Percentiles rank a stretch among this genome's conserved stretches.
phyloP scores from a whole-genome alignment of 2,113 vertebrate species.

The Lota lota region DNA sequence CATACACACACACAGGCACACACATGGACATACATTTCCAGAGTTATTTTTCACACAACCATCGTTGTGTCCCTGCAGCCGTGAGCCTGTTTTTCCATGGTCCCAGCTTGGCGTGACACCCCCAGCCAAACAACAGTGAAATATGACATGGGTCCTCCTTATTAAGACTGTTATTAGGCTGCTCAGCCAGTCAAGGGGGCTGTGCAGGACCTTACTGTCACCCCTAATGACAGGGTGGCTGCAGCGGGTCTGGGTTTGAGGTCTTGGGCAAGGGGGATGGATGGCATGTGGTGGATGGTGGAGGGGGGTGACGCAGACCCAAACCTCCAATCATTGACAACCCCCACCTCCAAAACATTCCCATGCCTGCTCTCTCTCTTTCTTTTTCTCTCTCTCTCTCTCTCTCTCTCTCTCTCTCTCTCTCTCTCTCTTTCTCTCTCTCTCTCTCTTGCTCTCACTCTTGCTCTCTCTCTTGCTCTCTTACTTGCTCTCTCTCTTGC shows the following conservation, averaged over 20 bases:
- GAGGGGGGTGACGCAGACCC: not conserved
- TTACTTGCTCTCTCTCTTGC: constrained; percentile 9
- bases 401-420: not conserved
- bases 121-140: constrained; percentile 67
- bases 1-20: constrained; percentile 24
- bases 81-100: constrained; percentile 67
- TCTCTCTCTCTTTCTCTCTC: not conserved
- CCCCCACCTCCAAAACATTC: constrained; percentile 26
- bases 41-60: constrained; percentile 45
- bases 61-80: constrained; percentile 40
- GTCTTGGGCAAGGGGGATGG: constrained; percentile 9
- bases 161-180: constrained; percentile 73
- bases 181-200: constrained; percentile 60
- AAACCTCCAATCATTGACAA: constrained; percentile 55
- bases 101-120: constrained; percentile 51
- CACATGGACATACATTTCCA: constrained; percentile 36
- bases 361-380: constrained; percentile 9
- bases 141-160: constrained; percentile 63
- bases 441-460: not conserved
- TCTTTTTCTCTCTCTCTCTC: constrained; percentile 3
- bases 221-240: constrained; percentile 71
- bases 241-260: constrained; percentile 19
- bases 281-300: constrained; percentile 25
- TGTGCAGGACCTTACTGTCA: constrained; percentile 73
- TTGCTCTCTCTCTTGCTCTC: not conserved